A percentile compares a stretch with the other conserved stretches of the same genome.
Evolutionary conservation across 2,113 vertebrate genomes (phyloP).

Genomic region (Cyanistes caeruleus): DNA sequence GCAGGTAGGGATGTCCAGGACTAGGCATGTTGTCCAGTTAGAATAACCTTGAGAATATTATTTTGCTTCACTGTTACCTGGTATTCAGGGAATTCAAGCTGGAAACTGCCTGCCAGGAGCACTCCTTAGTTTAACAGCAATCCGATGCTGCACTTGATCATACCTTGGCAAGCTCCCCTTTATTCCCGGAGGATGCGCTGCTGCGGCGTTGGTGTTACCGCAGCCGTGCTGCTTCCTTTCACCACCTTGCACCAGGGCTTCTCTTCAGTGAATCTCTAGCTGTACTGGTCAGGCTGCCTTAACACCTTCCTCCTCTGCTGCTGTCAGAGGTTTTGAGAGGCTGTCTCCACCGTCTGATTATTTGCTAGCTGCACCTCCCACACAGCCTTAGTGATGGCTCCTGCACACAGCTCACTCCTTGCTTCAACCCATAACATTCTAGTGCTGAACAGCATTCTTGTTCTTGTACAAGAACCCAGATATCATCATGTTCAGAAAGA

Average conservation of each 20-base stretch:
- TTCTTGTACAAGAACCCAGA: background rate
- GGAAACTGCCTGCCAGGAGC: background rate
- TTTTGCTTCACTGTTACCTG: background rate
- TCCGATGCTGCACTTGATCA: background rate
- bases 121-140: background rate
- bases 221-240: background rate
- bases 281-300: background rate
- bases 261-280: background rate
- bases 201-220: accelerated
- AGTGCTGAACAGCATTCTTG: background rate
- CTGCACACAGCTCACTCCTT: background rate
- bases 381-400: background rate
- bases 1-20: background rate
- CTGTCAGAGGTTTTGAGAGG: background rate
- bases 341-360: background rate
- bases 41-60: background rate
- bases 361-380: background rate
- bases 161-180: background rate
- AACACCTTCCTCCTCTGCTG: background rate
- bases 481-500: background rate
- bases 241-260: background rate
- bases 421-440: background rate
- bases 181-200: background rate
- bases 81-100: background rate
- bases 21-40: background rate